Base-by-base conservation (phyloP, 2,113 vertebrate species). In the Rhinopomastus cyanomelas region DNA sequence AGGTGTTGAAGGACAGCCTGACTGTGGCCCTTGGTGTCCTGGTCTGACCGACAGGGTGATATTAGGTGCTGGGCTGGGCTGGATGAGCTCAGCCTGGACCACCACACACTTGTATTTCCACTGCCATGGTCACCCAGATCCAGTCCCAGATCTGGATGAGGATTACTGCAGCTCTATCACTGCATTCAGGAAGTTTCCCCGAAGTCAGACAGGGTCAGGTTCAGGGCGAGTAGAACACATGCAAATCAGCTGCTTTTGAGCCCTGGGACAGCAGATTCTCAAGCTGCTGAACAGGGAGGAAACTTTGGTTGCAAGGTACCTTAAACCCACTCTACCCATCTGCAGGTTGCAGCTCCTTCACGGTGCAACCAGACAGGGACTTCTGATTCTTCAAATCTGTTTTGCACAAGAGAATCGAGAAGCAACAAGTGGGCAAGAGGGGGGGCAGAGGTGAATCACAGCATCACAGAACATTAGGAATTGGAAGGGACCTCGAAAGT, bases 291-390 rank as follows among this genome's bases (percentile, higher is more conserved):
- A 23, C 1, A 7, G 32, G n/a, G 30, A 72, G 18, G 48, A 29
- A 65, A 34, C 5, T 34, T 13, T 12, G 55, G 16, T 36, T 18
- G 56, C 62, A 15, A 0, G 2, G 16, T 27, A 30, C 20, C 18
- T 49, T 34, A 23, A 60, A 55, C 16, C 12, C 4, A 0, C 42
- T 16, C 16, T 3, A 23, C 26, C 36, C 68, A 27, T 34, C 9
- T 39, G 19, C 29, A 48, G 32, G 46, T 11, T 39, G 29, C 4
- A 39, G 15, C 32, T 67, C 46, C 32, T 8, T 5, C 8, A 0
- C 2, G 2, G 18, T 14, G 30, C 1, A 6, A 30, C 12, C 1
- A 4, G 57, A 15, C 4, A 5, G 17, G 26, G 32, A 55, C 16
- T 65, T 61, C 39, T 17, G 20, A 25, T 51, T 22, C 53, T 49